Evolutionary conservation across 2,797 vertebrate species (phyloP), one percentile per base, ranked within the genome.

Genomic region (Macropodus opercularis): DNA sequence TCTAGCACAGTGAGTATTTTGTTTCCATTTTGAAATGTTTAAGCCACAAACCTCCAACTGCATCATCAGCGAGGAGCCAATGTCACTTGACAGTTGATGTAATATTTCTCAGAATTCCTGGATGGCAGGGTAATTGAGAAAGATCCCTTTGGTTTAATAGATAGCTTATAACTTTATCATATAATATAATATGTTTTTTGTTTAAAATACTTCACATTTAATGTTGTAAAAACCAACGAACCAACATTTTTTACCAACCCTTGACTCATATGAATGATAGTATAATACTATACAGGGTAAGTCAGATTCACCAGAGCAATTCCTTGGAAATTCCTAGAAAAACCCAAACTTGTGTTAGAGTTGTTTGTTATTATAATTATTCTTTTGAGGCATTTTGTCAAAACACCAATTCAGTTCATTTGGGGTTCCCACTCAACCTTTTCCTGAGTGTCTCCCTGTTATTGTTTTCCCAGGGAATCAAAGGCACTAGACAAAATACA

Each of bases 391-490:
- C 15, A 46, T 18, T 49, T 50, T 10, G 8, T 22, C 7, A 4
- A 35, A 15, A 49, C 34, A 36, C 4, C 7, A 5, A 1, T 13
- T 31, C 23, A 31, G 43, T 53, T 15, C 18, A 13, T 70, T n/a
- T n/a, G 5, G 19, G 11, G 19, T 54, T 58, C 27, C 42, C 12
- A 57, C 15, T 63, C 2, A 0, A 18, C 44, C 3, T 56, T 73
- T 77, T 55, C 74, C 43, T 31, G 27, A 19, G 19, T 21, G 21
- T 52, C 69, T 69, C 72, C 39, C 50, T 63, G 65, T 73, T 61
- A 57, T 84, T 80, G 60, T 87, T 87, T 82, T 82, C 56, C 50
- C 49, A 86, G 72, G 29, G 14, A 81, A 77, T 87, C 79, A 86
- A 75, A 84, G 77, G 74, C 42, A 71, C 46, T 14, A 46, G 60